Evolutionary conservation across 2,888 invertebrate species (phyloP).

Genomic region (Penaeus monodon): DNA sequence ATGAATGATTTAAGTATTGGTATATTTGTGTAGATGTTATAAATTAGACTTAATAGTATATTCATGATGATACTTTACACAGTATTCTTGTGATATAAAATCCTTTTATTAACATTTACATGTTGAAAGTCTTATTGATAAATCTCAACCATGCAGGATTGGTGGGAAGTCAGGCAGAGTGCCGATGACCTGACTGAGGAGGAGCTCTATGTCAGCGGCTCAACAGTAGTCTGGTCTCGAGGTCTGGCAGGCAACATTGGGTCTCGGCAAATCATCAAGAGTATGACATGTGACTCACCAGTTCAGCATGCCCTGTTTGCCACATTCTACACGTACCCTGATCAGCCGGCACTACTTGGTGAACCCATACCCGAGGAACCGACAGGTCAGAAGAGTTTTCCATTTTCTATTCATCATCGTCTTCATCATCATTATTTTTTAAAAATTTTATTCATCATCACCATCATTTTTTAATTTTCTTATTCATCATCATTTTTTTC

Average conservation of each 20-base stretch:
- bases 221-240: slow-evolving; percentile 62
- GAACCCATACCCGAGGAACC: slow-evolving; percentile 56
- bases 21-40: no score
- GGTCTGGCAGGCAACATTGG: slow-evolving; percentile 56
- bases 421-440: no score
- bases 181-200: slow-evolving; percentile 59
- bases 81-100: background rate
- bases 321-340: slow-evolving; percentile 64
- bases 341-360: slow-evolving; percentile 56
- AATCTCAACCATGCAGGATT: slow-evolving; percentile 44
- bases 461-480: no score
- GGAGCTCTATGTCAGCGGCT: slow-evolving; percentile 57
- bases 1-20: no score
- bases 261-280: slow-evolving; percentile 52
- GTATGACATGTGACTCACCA: slow-evolving; percentile 59
- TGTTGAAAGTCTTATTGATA: background rate
- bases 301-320: slow-evolving; percentile 59
- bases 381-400: slow-evolving; percentile 42
- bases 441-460: no score
- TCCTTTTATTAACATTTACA: background rate
- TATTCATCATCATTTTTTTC: no score
- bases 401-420: background rate
- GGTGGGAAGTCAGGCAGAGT: slow-evolving; percentile 59
- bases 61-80: background rate
- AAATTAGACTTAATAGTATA: background rate